Evolutionary conservation across 2,797 vertebrate genomes (phyloP).

Genomic region (Lerista edwardsae): DNA sequence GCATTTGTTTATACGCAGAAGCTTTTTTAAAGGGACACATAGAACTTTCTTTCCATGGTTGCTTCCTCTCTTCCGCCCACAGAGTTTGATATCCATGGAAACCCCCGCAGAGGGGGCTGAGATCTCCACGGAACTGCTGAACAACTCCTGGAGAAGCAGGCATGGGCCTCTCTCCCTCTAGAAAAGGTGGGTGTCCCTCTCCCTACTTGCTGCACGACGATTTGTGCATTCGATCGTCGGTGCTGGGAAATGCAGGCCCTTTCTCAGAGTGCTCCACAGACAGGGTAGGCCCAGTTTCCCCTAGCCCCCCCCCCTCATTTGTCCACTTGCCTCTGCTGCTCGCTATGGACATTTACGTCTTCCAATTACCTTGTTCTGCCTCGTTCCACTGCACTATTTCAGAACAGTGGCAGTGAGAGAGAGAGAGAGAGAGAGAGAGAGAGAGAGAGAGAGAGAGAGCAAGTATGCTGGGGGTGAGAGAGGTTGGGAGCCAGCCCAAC

Average conservation of each 20-base stretch:
- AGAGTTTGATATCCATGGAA: neutral
- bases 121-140: neutral
- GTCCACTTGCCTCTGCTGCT: too few relatives aligned
- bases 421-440: too few relatives aligned
- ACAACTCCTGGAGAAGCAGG: neutral
- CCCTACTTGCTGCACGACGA: neutral
- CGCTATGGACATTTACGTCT: too few relatives aligned
- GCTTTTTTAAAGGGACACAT: neutral
- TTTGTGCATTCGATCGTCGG: neutral
- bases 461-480: too few relatives aligned
- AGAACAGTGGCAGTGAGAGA: too few relatives aligned
- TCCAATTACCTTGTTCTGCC: too few relatives aligned
- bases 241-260: neutral
- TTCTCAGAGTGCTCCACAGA: too few relatives aligned
- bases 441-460: too few relatives aligned
- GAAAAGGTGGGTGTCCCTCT: neutral
- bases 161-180: neutral
- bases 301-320: neutral
- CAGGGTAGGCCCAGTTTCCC: neutral
- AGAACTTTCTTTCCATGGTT: neutral
- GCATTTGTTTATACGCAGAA: conserved; percentile 58
- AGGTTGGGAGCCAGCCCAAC: too few relatives aligned
- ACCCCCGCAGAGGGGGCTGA: neutral
- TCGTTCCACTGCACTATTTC: too few relatives aligned
- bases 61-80: neutral